Evolutionary conservation across 1,140 invertebrate genomes (phyloP).

Genomic region (Danaus melanippus): DNA sequence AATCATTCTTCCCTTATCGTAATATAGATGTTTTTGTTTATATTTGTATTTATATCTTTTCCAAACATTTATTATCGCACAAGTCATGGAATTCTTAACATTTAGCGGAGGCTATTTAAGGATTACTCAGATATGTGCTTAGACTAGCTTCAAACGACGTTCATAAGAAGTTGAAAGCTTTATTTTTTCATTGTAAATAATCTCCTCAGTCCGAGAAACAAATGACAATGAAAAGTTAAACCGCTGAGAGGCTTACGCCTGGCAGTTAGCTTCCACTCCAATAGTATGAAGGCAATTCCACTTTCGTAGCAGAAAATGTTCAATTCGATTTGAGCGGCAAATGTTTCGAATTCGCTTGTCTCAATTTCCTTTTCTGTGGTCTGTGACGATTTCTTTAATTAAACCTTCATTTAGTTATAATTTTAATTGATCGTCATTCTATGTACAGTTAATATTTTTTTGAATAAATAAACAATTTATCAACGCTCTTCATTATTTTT

Average conservation of each 20-base stretch:
- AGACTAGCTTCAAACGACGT: neutral
- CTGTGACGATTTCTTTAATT: too few species aligned
- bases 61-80: neutral
- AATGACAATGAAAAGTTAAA: slow-evolving; percentile 17
- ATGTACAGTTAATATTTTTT: too few species aligned
- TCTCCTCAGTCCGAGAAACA: slow-evolving; percentile 7
- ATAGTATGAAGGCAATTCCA: slow-evolving; percentile 5
- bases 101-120: neutral
- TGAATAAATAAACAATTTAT: too few species aligned
- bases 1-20: neutral
- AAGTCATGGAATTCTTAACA: neutral
- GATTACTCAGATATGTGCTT: too few species aligned
- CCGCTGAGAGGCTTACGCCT: slow-evolving; percentile 10
- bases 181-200: slow-evolving; percentile 6
- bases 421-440: too few species aligned
- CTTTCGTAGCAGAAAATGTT: slow-evolving; percentile 10
- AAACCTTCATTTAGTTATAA: too few species aligned
- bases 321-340: slow-evolving; percentile 12
- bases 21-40: neutral
- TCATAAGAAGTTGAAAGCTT: neutral
- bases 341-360: slow-evolving; percentile 5
- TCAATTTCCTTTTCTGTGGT: neutral
- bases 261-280: neutral
- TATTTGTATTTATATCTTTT: neutral
- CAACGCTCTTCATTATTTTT: too few species aligned